Base-by-base conservation (phyloP, 1,140 invertebrate genomes). In the Brevipalpus yothersi region DNA sequence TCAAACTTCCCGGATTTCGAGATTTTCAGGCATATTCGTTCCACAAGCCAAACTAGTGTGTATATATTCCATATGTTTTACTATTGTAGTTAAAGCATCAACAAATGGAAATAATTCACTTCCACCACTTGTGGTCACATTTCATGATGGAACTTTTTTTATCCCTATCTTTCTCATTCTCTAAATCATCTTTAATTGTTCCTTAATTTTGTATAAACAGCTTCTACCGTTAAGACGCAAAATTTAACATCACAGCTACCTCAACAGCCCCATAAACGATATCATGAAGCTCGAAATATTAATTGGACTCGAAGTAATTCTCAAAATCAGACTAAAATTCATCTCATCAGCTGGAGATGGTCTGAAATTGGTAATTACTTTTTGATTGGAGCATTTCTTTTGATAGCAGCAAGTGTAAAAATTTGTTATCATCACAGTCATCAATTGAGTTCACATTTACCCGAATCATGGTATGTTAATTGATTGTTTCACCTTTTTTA, bases 341-440 rank as follows among this genome's bases (percentile, higher is more conserved):
- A 31, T 13, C 39, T 58, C 5, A 58, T 58, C 56, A 45, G 21
- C 21, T 58, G 56, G 56, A 10, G 56, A n/a, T 58, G 56, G 56
- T 40, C 9, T n/a, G 56, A 42, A 13, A 12, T 58, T 15, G 43
- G 43, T 15, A 47, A 23, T 47, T 58, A 58, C 56, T 40, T 58
- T 43, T 9, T 58, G 13, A 47, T 58, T 13, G 21, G 41, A 21
- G 21, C 43, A 1, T 58, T 58, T 47, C 19, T 58, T 12, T 40
- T 58, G 15, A 58, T 58, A 12, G 56, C 56, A 13, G 56, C 56
- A 12, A 23, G 41, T 10, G 43, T 58, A 10, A 58, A 58, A 23
- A 58, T 58, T 23, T 58, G 56, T 19, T 58, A 58, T 19, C 56
- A 58, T 40, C 56, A 58, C n/a, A 45, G 56, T 40, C 40, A 58